These are phyloP conservation scores for Xanthostigma xanthostigma DNA, from an alignment of 2,888 invertebrate species.

Conservation along the genomic window DNA sequence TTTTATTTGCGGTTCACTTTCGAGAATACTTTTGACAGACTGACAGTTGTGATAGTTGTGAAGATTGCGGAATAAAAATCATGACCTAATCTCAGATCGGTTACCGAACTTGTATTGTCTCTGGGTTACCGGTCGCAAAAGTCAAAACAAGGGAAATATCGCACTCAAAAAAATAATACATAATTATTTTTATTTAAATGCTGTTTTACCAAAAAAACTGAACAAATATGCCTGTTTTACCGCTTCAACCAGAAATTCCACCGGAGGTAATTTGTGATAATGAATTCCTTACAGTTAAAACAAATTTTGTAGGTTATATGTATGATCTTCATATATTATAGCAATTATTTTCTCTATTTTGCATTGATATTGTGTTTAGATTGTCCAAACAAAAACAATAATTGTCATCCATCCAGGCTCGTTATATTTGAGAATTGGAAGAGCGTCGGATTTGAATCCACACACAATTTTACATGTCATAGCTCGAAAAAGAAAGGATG, in stretches of 20 bases:
- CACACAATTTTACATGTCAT: constrained; percentile 74
- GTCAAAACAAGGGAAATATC: too few species aligned
- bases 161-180: too few species aligned
- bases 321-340: background rate
- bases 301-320: background rate
- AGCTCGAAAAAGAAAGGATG: constrained; percentile 47
- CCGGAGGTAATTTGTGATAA: constrained; percentile 9
- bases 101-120: too few species aligned
- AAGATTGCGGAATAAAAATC: too few species aligned
- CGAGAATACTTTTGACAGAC: too few species aligned
- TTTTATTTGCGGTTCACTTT: too few species aligned
- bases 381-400: constrained; percentile 63
- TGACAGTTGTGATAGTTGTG: too few species aligned
- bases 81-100: too few species aligned
- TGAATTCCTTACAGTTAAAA: background rate
- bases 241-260: constrained; percentile 12
- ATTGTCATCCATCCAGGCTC: constrained; percentile 95
- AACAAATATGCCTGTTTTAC: constrained; percentile 4
- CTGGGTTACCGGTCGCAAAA: too few species aligned
- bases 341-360: background rate
- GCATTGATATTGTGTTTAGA: constrained; percentile 29
- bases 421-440: constrained; percentile 71
- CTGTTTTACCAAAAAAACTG: too few species aligned
- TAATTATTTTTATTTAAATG: too few species aligned
- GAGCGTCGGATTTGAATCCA: constrained; percentile 81